phyloP scores from a whole-genome alignment of 2,797 vertebrate species.

The Sparus aurata region DNA sequence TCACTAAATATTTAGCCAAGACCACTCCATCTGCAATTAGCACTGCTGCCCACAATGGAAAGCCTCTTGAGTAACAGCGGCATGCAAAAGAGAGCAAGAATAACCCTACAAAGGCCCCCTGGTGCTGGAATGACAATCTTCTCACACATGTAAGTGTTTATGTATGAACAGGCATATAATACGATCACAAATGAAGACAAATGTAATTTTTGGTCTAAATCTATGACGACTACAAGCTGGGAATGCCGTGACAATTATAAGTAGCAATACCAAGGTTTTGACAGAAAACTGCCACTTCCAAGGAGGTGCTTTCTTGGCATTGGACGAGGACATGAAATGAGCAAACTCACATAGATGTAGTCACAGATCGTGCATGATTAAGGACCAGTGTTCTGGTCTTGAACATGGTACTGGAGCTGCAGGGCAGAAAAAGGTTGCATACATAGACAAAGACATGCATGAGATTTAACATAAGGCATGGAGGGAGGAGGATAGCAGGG shows the following conservation, averaged over 20 bases:
- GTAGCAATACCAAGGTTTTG: background rate
- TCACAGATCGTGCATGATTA: slow-evolving; percentile 59
- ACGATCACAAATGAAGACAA: slow-evolving; percentile 32
- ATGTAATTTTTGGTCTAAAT: slow-evolving; percentile 12
- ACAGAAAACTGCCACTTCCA: background rate
- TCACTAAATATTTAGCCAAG: slow-evolving; percentile 79
- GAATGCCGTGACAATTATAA: slow-evolving; percentile 8
- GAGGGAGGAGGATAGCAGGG: slow-evolving; percentile 26
- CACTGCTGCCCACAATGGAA: slow-evolving; percentile 66
- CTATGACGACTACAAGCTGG: background rate
- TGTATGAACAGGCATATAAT: slow-evolving; percentile 33
- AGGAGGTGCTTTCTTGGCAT: slow-evolving; percentile 21
- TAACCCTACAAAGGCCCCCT: slow-evolving; percentile 52
- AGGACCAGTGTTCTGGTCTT: slow-evolving; percentile 52
- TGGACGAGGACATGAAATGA: slow-evolving; percentile 42
- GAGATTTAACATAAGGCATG: slow-evolving; percentile 20
- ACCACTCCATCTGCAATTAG: slow-evolving; percentile 79
- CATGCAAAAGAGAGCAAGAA: slow-evolving; percentile 37
- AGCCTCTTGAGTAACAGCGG: slow-evolving; percentile 55
- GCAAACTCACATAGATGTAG: slow-evolving; percentile 68
- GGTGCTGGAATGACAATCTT: slow-evolving; percentile 42
- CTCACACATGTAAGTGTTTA: slow-evolving; percentile 39
- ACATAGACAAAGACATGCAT: slow-evolving; percentile 33
- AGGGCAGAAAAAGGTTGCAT: slow-evolving; percentile 6
- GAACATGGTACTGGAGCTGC: slow-evolving; percentile 16